Conservation (phyloP, 2,888 invertebrate species). For the Eristalis tenax region DNA sequence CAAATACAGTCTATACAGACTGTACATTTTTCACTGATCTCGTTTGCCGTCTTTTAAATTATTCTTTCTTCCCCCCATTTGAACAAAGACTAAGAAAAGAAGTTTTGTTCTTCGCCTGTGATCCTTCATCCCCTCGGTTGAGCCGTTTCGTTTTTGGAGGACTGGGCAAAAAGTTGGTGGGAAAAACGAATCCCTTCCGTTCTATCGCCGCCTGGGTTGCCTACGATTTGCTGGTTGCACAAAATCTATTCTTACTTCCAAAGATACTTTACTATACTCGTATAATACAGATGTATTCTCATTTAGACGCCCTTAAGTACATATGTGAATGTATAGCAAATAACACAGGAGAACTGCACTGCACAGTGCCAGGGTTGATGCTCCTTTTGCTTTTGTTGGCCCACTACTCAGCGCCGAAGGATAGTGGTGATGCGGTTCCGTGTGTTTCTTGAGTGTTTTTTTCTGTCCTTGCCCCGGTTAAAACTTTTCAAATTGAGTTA, state of each 20-base stretch:
- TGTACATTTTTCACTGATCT: constrained; percentile 32
- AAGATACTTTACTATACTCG: constrained; percentile 14
- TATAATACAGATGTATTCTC: not conserved
- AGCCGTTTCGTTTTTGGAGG: not conserved
- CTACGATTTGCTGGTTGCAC: constrained; percentile 49
- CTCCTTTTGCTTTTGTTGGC: constrained; percentile 57
- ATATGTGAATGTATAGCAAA: not conserved
- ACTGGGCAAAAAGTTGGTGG: not conserved
- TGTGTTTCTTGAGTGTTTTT: constrained; percentile 49
- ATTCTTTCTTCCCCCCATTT: constrained; percentile 12
- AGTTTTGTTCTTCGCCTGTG: constrained; percentile 43
- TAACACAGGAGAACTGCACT: constrained; percentile 9
- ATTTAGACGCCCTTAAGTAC: not conserved
- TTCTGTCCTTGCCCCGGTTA: constrained; percentile 65
- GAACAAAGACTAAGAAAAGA: constrained; percentile 7
- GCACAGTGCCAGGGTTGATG: constrained; percentile 26
- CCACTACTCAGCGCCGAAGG: constrained; percentile 37
- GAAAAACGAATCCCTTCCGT: constrained; percentile 14
- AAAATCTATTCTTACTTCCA: constrained; percentile 37
- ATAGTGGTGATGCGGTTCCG: constrained; percentile 58
- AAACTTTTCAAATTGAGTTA: constrained; percentile 72
- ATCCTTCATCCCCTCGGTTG: constrained; percentile 7
- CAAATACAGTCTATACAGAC: constrained; percentile 47
- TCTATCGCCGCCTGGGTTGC: constrained; percentile 32
- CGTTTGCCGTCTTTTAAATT: constrained; percentile 51